Evolutionary conservation across 2,113 vertebrate genomes (phyloP), one percentile per base, ranked within the genome.

Genomic region (Typhlomys cinereus): DNA sequence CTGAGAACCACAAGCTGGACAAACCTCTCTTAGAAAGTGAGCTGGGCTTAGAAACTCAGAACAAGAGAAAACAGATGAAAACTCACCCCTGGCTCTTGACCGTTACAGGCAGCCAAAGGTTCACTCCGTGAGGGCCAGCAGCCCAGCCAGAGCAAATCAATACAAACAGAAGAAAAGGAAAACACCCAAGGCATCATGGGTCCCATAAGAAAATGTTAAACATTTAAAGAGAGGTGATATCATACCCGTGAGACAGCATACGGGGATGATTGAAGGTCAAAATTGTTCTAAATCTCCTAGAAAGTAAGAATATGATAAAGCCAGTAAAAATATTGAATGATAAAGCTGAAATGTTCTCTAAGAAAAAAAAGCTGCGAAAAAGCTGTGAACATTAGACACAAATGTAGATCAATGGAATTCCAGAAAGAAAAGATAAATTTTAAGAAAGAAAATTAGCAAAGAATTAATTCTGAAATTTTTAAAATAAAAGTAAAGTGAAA

Each of bases 241-340:
- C n/a, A 34, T 15, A 74, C 14, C 20, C 21, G 15, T n/a, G n/a
- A 80, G 71, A 80, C 36, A 39, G n/a, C 23, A 67, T 23, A 21
- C 36, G 34, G 10, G 54, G 59, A 21, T 46, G 41, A 59, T 91
- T 66, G 61, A 79, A 92, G 90, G 29, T 95, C 41, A 86, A 39
- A n/a, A 31, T 10, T n/a, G 31, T 86, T 86, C 9, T 10, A 86
- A 61, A 50, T 78, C 11, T 64, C 52, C 44, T 23, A 36, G n/a
- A 88, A 25, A 39, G 66, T 34, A 67, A 82, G 88, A 81, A 23
- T 36, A 54, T 59, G 17, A 6, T 36, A 81, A 70, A 34, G 2
- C 15, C 36, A 50, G 15, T 64, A 73, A 71, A 64, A 66, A 9
- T n/a, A 48, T 15, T 52, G 39, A 36, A 74, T 50, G 21, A 46